Evolutionary conservation across 1,140 invertebrate genomes (phyloP), one percentile per base, ranked within the genome.

Genomic region (Conus betulinus): DNA sequence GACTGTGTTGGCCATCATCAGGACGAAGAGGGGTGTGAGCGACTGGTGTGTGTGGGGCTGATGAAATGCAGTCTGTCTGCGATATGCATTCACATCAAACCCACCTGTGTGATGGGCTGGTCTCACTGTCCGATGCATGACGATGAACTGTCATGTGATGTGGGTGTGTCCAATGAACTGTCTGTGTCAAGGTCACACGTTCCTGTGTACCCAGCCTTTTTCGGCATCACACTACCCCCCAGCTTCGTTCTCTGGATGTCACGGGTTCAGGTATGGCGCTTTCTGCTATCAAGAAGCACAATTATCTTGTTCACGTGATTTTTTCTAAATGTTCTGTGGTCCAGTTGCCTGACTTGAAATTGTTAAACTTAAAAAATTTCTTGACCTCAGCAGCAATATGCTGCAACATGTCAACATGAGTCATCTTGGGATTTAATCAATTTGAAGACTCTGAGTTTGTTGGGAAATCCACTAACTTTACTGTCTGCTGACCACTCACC

Each of bases 131-230:
- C 85, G 57, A 60, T 86, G 53, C 60, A 74, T 74, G 88, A 89
- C 25, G 84, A 90, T 60, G 88, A 89, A 51, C 39, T 63, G 71
- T 82, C 87, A 15, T 90, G 85, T 79, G 27, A 87, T 15, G 3
- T 82, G 81, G n/a, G 6, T 3, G 13, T 82, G 81, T 20, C 81
- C 81, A 94, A 91, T 53, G 93, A 74, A 39, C n/a, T 90, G 87
- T 60, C 39, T 52, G 4, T 90, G 84, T 74, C 25, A 27, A 53
- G 84, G 71, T 63, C 63, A 57, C 39, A 39, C 83, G 8, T 57
- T 88, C n/a, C 39, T n/a, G 0, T 88, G 88, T n/a, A n/a, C 11
- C 57, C 53, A 78, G n/a, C 27, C 71, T 17, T 74, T 87, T 55
- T 27, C n/a, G 5, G 39, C 57, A 11, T 63, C n/a, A 10, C 39